Evolutionary conservation across 30 jellyfish, hydroid and myxozoan species (phyloP).

Genomic region (Chironex yamaguchii): DNA sequence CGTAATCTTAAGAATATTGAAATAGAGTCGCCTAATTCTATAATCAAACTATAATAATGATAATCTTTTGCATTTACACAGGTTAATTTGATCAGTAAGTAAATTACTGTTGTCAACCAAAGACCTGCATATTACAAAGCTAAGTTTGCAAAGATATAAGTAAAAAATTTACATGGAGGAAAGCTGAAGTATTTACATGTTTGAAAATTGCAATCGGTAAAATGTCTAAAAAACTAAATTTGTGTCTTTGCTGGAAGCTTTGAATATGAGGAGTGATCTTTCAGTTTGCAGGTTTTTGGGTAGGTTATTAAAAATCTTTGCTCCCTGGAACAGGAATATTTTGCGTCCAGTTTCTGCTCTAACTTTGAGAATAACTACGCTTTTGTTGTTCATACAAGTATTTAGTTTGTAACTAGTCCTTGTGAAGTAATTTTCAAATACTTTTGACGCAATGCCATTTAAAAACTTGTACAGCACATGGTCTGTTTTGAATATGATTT

Average conservation of each 20-base stretch:
- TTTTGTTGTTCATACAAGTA: slow-evolving; percentile 20
- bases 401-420: slow-evolving; percentile 31
- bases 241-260: slow-evolving; percentile 46
- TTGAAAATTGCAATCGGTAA: slow-evolving; percentile 3
- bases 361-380: slow-evolving; percentile 21
- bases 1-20: too few relatives aligned
- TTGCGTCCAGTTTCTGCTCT: slow-evolving; percentile 50
- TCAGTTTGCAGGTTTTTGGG: slow-evolving; percentile 39
- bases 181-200: slow-evolving; percentile 24
- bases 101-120: too few relatives aligned
- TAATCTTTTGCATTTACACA: too few relatives aligned
- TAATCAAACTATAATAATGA: too few relatives aligned
- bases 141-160: neutral
- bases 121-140: neutral
- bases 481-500: too few relatives aligned
- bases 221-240: slow-evolving; percentile 34
- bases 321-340: slow-evolving; percentile 48
- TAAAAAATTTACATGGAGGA: neutral
- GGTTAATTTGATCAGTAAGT: too few relatives aligned
- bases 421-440: slow-evolving; percentile 15
- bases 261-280: slow-evolving; percentile 42
- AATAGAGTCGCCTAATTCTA: too few relatives aligned
- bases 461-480: too few relatives aligned
- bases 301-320: slow-evolving; percentile 30
- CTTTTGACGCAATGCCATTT: too few relatives aligned